Percentiles rank a stretch among this genome's conserved stretches.
These are phyloP conservation scores for Hyla sarda DNA, from an alignment of 2,113 vertebrate genomes.

Conservation along the genomic window DNA sequence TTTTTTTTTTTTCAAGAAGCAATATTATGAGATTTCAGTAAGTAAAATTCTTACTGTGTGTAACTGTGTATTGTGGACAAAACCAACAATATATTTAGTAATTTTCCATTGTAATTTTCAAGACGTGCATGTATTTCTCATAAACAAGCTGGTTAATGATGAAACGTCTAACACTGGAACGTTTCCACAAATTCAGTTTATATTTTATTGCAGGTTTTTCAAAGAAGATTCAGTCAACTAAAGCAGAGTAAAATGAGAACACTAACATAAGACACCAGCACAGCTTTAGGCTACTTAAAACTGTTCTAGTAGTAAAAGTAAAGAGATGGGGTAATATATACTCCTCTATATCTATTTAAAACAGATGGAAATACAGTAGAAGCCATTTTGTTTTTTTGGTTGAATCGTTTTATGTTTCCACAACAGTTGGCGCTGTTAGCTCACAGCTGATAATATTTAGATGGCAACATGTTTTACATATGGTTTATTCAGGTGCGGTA, in stretches of 20 bases:
- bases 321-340: conserved; percentile 16
- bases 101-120: no score
- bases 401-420: conserved; percentile 53
- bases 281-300: conserved; percentile 37
- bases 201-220: neutral
- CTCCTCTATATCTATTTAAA: neutral
- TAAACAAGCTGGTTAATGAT: no score
- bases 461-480: conserved; percentile 53
- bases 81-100: no score
- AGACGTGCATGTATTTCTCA: no score
- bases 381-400: conserved; percentile 44
- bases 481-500: conserved; percentile 33
- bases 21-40: no score
- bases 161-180: no score
- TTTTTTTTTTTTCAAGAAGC: no score
- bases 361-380: conserved; percentile 52
- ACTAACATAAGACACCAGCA: neutral
- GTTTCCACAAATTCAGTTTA: neutral
- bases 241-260: conserved; percentile 1
- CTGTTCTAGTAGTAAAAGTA: conserved; percentile 4
- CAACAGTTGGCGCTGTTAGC: conserved; percentile 49
- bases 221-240: neutral
- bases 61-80: no score
- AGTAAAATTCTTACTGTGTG: no score
- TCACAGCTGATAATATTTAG: conserved; percentile 53